Percentiles rank a stretch among this genome's conserved stretches.
phyloP scores from a whole-genome alignment of 2,888 invertebrate species.

The Diogma glabrata region DNA sequence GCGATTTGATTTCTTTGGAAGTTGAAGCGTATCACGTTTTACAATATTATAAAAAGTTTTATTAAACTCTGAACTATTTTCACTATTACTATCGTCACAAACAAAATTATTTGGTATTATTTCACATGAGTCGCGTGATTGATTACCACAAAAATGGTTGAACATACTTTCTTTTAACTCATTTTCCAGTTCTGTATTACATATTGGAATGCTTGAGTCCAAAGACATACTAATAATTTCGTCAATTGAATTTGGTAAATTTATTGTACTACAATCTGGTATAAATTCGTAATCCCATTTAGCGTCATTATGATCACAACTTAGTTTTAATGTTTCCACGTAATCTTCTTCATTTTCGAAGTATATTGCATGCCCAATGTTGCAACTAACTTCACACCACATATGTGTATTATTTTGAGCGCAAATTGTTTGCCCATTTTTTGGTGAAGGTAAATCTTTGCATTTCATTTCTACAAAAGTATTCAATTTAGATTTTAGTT shows the following conservation, averaged over 20 bases:
- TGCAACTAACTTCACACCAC: constrained; percentile 45
- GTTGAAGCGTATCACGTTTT: constrained; percentile 15
- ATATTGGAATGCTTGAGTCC: constrained; percentile 33
- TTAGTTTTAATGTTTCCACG: constrained; percentile 25
- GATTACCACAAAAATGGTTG: constrained; percentile 21
- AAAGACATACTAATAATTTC: constrained; percentile 39
- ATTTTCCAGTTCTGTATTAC: constrained; percentile 22
- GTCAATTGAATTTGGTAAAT: constrained; percentile 38
- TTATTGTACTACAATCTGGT: constrained; percentile 47
- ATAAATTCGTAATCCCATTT: constrained; percentile 32
- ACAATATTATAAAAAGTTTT: constrained; percentile 19
- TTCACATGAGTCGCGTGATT: constrained; percentile 21
- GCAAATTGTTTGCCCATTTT: constrained; percentile 40
- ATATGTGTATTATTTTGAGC: constrained; percentile 34
- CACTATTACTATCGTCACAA: constrained; percentile 16
- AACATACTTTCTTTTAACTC: constrained; percentile 16
- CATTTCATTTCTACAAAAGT: constrained; percentile 32
- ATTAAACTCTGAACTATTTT: constrained; percentile 11
- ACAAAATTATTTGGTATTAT: constrained; percentile 21
- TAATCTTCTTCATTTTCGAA: constrained; percentile 27
- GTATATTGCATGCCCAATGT: constrained; percentile 46
- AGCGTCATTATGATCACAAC: constrained; percentile 32
- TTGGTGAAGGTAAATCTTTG: constrained; percentile 35
- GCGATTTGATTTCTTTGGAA: neutral
- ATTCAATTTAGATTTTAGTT: too few relatives aligned